Evolutionary conservation across 2,888 invertebrate genomes (phyloP).

Genomic region (Baccha elongata): DNA sequence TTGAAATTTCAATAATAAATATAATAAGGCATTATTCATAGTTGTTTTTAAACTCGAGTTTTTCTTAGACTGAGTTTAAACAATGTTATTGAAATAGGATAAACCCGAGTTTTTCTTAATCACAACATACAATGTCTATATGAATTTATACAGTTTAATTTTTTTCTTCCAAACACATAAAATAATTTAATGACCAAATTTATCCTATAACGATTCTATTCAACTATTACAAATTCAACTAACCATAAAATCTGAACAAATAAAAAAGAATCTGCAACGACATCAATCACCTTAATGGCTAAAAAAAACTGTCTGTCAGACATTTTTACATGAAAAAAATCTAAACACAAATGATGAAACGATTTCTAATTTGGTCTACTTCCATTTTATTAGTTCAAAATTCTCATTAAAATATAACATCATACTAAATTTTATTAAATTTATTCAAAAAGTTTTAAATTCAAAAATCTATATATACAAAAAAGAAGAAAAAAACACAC

Average conservation of each 20-base stretch:
- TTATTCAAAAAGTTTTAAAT: slow-evolving; percentile 5
- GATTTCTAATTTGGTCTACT: slow-evolving; percentile 1
- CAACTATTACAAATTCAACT: neutral
- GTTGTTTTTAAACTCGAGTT: too few relatives aligned
- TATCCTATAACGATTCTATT: neutral
- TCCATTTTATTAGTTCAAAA: neutral
- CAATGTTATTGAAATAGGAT: too few relatives aligned
- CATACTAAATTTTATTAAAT: neutral
- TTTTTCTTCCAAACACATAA: too few relatives aligned
- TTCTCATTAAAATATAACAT: neutral
- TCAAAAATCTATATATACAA: neutral
- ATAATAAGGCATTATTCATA: too few relatives aligned
- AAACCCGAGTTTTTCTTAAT: too few relatives aligned
- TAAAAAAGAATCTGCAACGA: neutral
- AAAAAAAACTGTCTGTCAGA: neutral
- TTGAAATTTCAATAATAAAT: too few relatives aligned
- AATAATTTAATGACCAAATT: neutral
- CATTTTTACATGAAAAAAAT: neutral
- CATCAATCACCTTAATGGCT: slow-evolving; percentile 8
- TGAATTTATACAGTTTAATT: too few relatives aligned
- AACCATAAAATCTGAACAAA: neutral
- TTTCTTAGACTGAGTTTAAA: too few relatives aligned
- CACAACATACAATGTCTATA: too few relatives aligned
- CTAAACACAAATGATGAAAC: neutral
- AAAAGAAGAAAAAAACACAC: neutral